Evolutionary conservation across 2,797 vertebrate genomes (phyloP).

Genomic region (Siniperca undulata): DNA sequence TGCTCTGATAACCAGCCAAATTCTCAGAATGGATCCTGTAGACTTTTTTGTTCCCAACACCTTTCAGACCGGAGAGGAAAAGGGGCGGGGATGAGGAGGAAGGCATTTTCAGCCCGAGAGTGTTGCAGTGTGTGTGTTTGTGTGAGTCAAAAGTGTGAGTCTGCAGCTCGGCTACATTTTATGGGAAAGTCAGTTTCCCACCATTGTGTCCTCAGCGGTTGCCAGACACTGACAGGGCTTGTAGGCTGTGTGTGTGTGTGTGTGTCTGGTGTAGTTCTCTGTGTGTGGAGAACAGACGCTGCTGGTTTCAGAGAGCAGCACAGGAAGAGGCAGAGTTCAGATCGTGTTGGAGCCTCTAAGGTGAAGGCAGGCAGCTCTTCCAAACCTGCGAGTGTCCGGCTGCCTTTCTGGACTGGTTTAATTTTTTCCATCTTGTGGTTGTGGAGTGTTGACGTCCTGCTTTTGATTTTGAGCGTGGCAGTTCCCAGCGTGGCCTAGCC

Average conservation of each 20-base stretch:
- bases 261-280: conserved; percentile 39
- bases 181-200: conserved; percentile 91
- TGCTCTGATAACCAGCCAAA: conserved; percentile 86
- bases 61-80: conserved; percentile 76
- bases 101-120: conserved; percentile 77
- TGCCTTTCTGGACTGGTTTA: conserved; percentile 47
- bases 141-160: conserved; percentile 77
- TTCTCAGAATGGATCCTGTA: conserved; percentile 82
- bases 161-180: conserved; percentile 83
- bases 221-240: conserved; percentile 89
- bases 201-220: conserved; percentile 82
- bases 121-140: conserved; percentile 77
- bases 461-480: conserved; percentile 69
- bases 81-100: conserved; percentile 78
- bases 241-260: conserved; percentile 57
- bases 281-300: conserved; percentile 58
- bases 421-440: conserved; percentile 49
- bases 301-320: conserved; percentile 68
- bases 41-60: conserved; percentile 74
- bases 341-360: conserved; percentile 60
- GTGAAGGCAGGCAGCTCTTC: conserved; percentile 60
- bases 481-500: conserved; percentile 66
- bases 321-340: conserved; percentile 76
- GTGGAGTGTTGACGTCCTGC: conserved; percentile 55
- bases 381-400: conserved; percentile 40